phyloP scores from a whole-genome alignment of 2,888 invertebrate genomes.

The Eupsilia transversa region DNA sequence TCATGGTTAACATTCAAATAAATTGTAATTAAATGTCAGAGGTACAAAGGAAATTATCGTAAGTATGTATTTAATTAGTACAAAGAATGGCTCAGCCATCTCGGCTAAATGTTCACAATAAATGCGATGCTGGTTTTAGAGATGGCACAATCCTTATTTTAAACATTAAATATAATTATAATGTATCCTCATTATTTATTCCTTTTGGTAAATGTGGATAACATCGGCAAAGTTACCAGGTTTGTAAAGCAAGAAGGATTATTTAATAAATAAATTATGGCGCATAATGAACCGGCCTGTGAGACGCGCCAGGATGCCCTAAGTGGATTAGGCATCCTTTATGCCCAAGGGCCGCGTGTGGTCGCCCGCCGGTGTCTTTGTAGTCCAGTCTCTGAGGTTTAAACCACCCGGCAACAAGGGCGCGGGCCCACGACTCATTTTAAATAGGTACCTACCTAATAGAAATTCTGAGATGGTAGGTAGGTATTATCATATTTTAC shows the following conservation, averaged over 20 bases:
- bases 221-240: constrained; percentile 19
- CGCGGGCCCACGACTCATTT: constrained; percentile 5
- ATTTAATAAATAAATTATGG: constrained; percentile 65
- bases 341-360: constrained; percentile 40
- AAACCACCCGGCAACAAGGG: constrained; percentile 16
- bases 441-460: constrained; percentile 13
- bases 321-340: constrained; percentile 66
- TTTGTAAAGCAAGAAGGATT: constrained; percentile 50
- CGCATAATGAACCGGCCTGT: constrained; percentile 59
- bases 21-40: constrained; percentile 12
- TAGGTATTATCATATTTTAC: constrained; percentile 19
- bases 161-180: constrained; percentile 11
- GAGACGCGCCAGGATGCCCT: constrained; percentile 48
- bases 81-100: neutral
- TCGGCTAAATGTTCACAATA: neutral
- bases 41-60: constrained; percentile 23
- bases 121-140: neutral
- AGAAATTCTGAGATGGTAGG: constrained; percentile 12
- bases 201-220: constrained; percentile 17
- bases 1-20: constrained; percentile 11
- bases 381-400: constrained; percentile 29
- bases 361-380: constrained; percentile 52
- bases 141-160: neutral
- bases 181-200: constrained; percentile 25
- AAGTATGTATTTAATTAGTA: constrained; percentile 17